A percentile compares a stretch with the other conserved stretches of the same genome.
phyloP scores from a whole-genome alignment of 2,888 invertebrate species.

The Hydraecia micacea region DNA sequence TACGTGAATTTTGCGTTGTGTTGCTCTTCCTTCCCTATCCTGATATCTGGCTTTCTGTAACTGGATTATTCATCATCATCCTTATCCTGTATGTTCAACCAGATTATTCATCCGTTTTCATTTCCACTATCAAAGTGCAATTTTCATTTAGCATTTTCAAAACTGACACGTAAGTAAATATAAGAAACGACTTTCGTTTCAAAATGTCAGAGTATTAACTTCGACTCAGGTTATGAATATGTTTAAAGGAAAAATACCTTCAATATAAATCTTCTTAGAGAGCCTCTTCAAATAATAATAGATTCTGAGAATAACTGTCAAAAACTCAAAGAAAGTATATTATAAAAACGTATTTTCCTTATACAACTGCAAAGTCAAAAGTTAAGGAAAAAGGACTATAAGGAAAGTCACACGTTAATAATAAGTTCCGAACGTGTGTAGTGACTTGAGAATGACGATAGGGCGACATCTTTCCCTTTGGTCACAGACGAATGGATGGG shows the following conservation, averaged over 20 bases:
- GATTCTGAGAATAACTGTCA: conserved; percentile 3
- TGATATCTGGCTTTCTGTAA: conserved; percentile 31
- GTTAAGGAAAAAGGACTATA: conserved; percentile 23
- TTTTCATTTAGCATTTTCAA: neutral
- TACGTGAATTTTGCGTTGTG: conserved; percentile 45
- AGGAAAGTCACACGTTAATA: conserved; percentile 46
- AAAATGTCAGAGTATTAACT: neutral
- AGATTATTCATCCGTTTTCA: conserved; percentile 15
- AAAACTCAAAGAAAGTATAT: neutral
- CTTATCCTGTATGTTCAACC: conserved; percentile 3
- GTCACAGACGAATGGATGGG: conserved; percentile 18
- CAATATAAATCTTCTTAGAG: neutral
- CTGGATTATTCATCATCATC: conserved; percentile 40
- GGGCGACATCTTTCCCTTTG: conserved; percentile 5
- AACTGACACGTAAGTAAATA: neutral
- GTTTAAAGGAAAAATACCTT: neutral
- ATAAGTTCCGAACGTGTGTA: conserved; percentile 41
- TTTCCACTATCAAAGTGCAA: neutral
- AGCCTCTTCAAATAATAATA: conserved; percentile 2
- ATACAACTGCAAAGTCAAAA: conserved; percentile 12
- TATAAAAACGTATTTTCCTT: conserved; percentile 20
- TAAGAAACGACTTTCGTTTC: neutral
- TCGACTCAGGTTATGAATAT: conserved; percentile 5
- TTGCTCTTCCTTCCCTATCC: conserved; percentile 17
- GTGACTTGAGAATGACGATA: conserved; percentile 37